phyloP scores from a whole-genome alignment of 2,113 vertebrate genomes.

The Suncus etruscus region DNA sequence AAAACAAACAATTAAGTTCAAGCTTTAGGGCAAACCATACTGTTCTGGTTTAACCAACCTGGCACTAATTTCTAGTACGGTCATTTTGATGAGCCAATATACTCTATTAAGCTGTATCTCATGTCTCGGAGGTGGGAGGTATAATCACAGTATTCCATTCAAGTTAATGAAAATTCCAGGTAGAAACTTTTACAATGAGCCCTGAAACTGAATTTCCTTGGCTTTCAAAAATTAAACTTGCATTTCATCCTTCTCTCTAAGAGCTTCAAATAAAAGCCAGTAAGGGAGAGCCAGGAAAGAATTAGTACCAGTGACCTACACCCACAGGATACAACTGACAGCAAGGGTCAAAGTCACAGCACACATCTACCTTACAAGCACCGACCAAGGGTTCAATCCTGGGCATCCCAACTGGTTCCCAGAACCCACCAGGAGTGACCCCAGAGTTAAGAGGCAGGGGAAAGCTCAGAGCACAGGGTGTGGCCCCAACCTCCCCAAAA shows the following conservation, averaged over 20 bases:
- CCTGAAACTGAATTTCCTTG: constrained; percentile 24
- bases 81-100: not conserved
- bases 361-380: too few species aligned
- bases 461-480: too few species aligned
- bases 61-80: constrained; percentile 10
- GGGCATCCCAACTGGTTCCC: too few species aligned
- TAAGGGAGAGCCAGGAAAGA: constrained; percentile 8
- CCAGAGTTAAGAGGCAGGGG: too few species aligned
- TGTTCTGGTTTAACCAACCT: not conserved
- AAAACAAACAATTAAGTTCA: constrained; percentile 39
- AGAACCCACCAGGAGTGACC: too few species aligned
- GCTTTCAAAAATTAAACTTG: constrained; percentile 34
- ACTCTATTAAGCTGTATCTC: constrained; percentile 39
- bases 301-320: constrained; percentile 52
- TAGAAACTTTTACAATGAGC: constrained; percentile 41
- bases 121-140: not conserved
- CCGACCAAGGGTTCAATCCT: too few species aligned
- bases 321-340: not conserved
- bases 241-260: not conserved
- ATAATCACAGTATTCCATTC: not conserved
- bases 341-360: too few species aligned
- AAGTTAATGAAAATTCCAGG: constrained; percentile 48
- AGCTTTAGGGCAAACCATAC: not conserved
- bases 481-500: too few species aligned
- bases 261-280: too few species aligned